Base-by-base conservation (phyloP, 2,888 invertebrate genomes). In the Thera obeliscata region DNA sequence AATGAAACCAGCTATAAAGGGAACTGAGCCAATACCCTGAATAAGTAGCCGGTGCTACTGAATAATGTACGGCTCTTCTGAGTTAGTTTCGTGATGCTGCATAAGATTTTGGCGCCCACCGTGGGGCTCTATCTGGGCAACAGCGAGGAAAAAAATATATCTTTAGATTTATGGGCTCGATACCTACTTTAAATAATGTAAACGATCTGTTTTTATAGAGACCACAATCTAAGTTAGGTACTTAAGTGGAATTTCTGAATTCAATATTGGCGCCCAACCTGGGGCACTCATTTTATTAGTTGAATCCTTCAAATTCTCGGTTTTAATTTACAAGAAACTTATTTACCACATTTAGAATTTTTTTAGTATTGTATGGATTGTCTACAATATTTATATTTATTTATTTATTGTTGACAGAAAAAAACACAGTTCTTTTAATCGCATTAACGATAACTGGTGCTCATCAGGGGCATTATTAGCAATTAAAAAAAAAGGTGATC, bases 21-120 rank as follows among this genome's bases (percentile, higher is more conserved):
- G 61, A 66, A 61, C 61, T 63, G 66, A 70, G 71, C 61, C 70
- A 68, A 70, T 68, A 71, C 71, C 71, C 73, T 63, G 69, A 57
- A 64, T 69, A 61, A 12, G 48, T 46, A 12, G 38, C 48, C 49
- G 61, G 52, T n/a, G 11, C 60, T 58, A 48, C 54, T 60, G 67
- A 62, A 64, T 66, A 64, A 66, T 61, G 12, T 49, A 52, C 43
- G 61, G 35, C 48, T 56, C 41, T 41, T 56, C 46, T 6, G 8
- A 61, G 46, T 33, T 55, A 46, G 56, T 63, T 67, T 66, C 52
- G 64, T 68, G 61, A 66, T 11, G 12, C 55, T 41, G 65, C 56
- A 38, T 2, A 22, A 43, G 43, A 52, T 61, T 52, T 66, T 72
- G 72, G 71, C 74, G 69, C 74, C 69, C 71, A 71, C 64, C 68